Evolutionary conservation across 2,797 vertebrate species (phyloP).

Genomic region (Cyprinodon diabolis): DNA sequence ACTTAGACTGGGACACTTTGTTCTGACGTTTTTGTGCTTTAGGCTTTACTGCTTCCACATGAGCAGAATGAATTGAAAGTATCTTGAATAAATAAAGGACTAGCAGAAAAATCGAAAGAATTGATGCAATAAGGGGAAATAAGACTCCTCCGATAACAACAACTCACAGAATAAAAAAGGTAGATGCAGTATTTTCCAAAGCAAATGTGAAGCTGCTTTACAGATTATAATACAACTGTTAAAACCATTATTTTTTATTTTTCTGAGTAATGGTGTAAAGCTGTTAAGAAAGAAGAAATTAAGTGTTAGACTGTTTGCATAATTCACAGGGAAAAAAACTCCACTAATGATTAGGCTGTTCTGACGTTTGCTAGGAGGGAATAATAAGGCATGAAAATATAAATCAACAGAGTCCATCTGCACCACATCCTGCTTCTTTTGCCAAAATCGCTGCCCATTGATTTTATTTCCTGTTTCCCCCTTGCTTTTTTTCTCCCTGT

Average conservation of each 20-base stretch:
- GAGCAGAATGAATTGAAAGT: not conserved
- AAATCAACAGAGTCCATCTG: slow-evolving; percentile 34
- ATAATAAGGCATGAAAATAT: slow-evolving; percentile 13
- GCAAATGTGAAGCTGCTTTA: not conserved
- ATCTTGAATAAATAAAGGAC: not conserved
- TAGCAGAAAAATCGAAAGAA: not conserved
- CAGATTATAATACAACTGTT: slow-evolving; percentile 13
- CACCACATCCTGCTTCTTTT: slow-evolving; percentile 16
- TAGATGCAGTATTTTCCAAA: not conserved
- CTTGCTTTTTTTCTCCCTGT: not conserved
- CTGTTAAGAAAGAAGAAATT: slow-evolving; percentile 2
- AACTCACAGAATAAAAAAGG: not conserved
- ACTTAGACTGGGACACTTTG: not conserved
- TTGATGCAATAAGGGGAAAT: slow-evolving; percentile 3
- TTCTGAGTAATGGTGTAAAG: slow-evolving; percentile 5
- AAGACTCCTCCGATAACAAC: not conserved
- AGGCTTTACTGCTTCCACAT: not conserved
- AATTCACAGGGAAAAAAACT: slow-evolving; percentile 10
- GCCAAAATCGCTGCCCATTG: slow-evolving; percentile 1
- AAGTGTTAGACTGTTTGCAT: not conserved
- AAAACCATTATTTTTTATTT: not conserved
- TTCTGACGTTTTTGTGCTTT: not conserved
- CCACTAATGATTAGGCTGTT: not conserved
- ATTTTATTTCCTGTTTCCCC: slow-evolving; percentile 23
- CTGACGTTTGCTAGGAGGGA: slow-evolving; percentile 12